Base-by-base conservation (phyloP, 1,140 invertebrate species). In the Atopsyche davidsoni region DNA sequence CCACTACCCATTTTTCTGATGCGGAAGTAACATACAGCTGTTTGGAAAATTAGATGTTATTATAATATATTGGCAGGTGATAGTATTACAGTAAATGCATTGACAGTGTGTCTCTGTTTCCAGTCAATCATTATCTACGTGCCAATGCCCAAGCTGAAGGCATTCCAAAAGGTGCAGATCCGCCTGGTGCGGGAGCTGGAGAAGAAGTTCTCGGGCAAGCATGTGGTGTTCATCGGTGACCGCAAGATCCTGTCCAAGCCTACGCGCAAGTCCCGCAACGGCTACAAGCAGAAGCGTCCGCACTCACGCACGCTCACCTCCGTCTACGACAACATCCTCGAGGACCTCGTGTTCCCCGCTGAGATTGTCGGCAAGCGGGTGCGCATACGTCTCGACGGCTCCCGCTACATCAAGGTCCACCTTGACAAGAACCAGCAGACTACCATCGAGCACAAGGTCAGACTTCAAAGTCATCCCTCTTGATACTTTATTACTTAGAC, bases 281-380 rank as follows among this genome's bases (percentile, higher is more conserved):
- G 92, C 60, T 86, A 86, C 63, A 99, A 98, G 80, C 96, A 99
- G 69, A 99, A 99, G 80, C 82, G 96, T 69, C 96, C 96, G 49
- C 85, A 92, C 62, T 82, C 80, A 36, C 89, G 96, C 61, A 99
- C 96, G 28, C 76, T 99, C 50, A 99, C 96, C 42, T 80, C 92
- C 61, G 97, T 99, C 4, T 98, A 99, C 69, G 95, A 99, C 73
- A 86, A 87, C 47, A 91, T 98, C 63, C 74, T 99, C 36, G 93
- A 98, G 66, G 97, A 99, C 76, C 75, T 99, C 52, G 96, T 98
- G 28, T 98, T 90, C 74, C 97, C 97, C 14, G 96, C 97, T 48
- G 97, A 99, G 79, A 98, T 99, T 65, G 95, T 99, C 47, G 97
- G 97, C 63, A 98, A 98, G 74, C 81, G 97, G 54, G 97, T 96